Percentiles rank a stretch among this genome's conserved stretches.
Conservation (phyloP, 2,888 invertebrate genomes). For the Desoria tigrina region DNA sequence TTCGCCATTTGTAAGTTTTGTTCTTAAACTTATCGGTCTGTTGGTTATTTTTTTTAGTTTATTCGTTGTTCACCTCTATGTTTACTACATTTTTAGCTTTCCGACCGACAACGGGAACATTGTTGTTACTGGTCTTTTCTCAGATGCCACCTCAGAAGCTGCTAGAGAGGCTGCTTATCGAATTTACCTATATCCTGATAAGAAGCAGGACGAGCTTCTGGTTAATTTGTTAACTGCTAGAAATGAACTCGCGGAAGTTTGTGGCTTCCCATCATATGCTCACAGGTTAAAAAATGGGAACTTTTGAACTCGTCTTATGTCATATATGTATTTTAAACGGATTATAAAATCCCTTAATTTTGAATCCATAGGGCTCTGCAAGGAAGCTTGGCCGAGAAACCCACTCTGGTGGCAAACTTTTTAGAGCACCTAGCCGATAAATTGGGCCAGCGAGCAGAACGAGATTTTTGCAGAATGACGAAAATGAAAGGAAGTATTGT, state of each 20-base stretch:
- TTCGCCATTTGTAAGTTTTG: conserved; percentile 70
- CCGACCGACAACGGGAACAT: conserved; percentile 71
- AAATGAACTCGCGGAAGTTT: conserved; percentile 76
- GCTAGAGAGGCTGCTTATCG: conserved; percentile 87
- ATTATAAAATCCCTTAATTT: too few species aligned
- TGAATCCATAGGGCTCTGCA: conserved; percentile 74
- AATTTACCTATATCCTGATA: conserved; percentile 77
- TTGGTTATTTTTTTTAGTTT: not conserved
- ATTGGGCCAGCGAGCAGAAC: conserved; percentile 68
- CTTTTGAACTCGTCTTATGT: not conserved
- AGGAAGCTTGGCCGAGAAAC: conserved; percentile 81
- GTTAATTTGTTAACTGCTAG: conserved; percentile 72
- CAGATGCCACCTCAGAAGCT: conserved; percentile 75
- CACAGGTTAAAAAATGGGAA: conserved; percentile 64
- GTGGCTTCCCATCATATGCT: conserved; percentile 86
- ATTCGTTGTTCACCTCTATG: not conserved
- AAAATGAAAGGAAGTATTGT: conserved; percentile 66
- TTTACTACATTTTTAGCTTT: conserved; percentile 58
- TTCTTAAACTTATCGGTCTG: conserved; percentile 1
- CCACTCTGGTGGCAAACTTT: conserved; percentile 77
- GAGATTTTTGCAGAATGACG: conserved; percentile 76
- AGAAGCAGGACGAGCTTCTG: conserved; percentile 73
- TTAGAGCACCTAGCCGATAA: conserved; percentile 73
- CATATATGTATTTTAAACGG: not conserved
- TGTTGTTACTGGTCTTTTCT: conserved; percentile 76